phyloP scores from a whole-genome alignment of 1,140 invertebrate genomes.

The Hirudo medicinalis region DNA sequence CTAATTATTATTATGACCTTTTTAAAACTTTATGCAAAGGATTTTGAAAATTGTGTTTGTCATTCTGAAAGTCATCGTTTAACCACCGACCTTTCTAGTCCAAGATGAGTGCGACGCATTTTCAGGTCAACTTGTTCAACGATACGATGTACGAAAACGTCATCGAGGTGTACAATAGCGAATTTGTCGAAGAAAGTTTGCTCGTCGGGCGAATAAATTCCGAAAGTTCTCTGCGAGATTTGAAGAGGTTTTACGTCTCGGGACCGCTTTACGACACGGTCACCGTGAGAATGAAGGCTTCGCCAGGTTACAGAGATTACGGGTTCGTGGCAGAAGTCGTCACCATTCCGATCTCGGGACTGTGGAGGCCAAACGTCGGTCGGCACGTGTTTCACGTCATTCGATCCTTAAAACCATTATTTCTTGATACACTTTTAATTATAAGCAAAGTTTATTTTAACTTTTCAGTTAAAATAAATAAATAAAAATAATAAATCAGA shows the following conservation, averaged over 20 bases:
- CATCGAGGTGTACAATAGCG: conserved; percentile 76
- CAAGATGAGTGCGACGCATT: background rate
- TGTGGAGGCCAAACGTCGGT: conserved; percentile 32
- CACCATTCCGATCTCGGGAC: conserved; percentile 56
- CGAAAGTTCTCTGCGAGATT: conserved; percentile 25
- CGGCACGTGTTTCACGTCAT: background rate
- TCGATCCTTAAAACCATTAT: background rate
- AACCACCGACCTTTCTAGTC: background rate
- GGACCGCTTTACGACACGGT: conserved; percentile 47
- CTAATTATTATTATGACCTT: no score
- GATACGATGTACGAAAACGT: conserved; percentile 71
- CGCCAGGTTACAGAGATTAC: conserved; percentile 75
- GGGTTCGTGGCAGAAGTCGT: conserved; percentile 98
- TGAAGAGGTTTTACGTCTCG: background rate
- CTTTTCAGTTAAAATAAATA: no score
- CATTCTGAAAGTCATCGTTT: background rate
- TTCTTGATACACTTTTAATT: no score
- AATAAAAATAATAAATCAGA: no score
- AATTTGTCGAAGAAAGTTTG: conserved; percentile 59
- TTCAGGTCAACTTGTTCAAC: conserved; percentile 71
- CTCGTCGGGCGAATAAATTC: conserved; percentile 27
- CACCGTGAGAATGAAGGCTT: conserved; percentile 80
- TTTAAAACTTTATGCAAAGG: no score
- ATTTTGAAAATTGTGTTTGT: no score
- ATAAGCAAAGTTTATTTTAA: no score